These are phyloP conservation scores for Camptogramma bilineatum DNA, from an alignment of 2,888 invertebrate genomes.

Conservation along the genomic window DNA sequence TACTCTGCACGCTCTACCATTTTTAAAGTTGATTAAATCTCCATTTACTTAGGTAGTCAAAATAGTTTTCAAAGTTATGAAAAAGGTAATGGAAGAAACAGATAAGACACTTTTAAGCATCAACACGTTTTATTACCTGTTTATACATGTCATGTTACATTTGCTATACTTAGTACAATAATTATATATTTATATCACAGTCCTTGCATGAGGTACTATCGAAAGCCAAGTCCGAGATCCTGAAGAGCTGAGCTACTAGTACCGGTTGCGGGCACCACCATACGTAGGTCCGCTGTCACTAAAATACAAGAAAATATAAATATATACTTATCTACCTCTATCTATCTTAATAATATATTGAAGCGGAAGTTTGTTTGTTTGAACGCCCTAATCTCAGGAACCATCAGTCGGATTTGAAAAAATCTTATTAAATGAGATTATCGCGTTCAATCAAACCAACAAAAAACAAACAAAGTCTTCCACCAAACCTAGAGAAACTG, in stretches of 20 bases:
- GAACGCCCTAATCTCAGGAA: too few species aligned
- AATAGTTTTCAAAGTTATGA: neutral
- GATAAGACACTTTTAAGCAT: constrained; percentile 19
- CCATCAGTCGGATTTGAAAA: too few species aligned
- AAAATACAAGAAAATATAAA: constrained; percentile 38
- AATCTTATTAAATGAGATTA: too few species aligned
- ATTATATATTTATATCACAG: constrained; percentile 69
- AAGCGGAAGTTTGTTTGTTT: too few species aligned
- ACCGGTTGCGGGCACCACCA: constrained; percentile 34
- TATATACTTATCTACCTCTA: too few species aligned
- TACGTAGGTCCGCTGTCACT: constrained; percentile 65
- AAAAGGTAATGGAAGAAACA: neutral
- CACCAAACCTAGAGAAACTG: too few species aligned
- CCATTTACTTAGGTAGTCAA: too few species aligned
- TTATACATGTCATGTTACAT: constrained; percentile 17
- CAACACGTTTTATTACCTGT: constrained; percentile 35
- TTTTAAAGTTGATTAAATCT: too few species aligned
- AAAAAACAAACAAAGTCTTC: too few species aligned
- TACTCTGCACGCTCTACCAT: too few species aligned
- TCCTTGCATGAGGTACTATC: constrained; percentile 65
- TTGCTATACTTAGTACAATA: constrained; percentile 37
- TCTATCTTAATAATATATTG: too few species aligned
- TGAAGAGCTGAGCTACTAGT: constrained; percentile 19
- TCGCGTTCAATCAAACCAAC: too few species aligned
- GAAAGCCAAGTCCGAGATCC: constrained; percentile 28